phyloP scores from a whole-genome alignment of 2,888 invertebrate genomes.

The Pseudococcus longispinus region DNA sequence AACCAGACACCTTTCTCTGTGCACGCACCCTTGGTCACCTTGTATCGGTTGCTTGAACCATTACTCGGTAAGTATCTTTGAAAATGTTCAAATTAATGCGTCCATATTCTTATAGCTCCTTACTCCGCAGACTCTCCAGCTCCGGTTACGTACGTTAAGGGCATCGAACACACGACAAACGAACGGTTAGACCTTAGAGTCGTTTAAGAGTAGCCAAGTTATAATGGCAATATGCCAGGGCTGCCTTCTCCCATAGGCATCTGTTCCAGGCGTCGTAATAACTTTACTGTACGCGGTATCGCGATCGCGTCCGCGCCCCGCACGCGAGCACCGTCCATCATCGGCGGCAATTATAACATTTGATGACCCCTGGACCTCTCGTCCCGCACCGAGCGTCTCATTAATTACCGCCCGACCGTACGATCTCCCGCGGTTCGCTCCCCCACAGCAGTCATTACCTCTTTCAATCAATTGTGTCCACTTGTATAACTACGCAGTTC shows the following conservation, averaged over 20 bases:
- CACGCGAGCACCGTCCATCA: background rate
- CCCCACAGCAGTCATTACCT: conserved; percentile 49
- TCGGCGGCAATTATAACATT: conserved; percentile 50
- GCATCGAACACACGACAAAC: background rate
- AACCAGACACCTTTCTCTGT: background rate
- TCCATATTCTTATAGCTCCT: background rate
- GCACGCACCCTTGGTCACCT: background rate
- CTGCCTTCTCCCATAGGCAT: conserved; percentile 17
- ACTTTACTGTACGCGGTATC: background rate
- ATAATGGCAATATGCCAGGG: conserved; percentile 30
- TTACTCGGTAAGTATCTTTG: no score
- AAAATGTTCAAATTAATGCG: background rate
- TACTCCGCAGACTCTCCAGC: background rate
- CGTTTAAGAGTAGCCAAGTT: conserved; percentile 4
- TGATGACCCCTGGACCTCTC: conserved; percentile 48
- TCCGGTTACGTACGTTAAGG: background rate
- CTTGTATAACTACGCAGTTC: conserved; percentile 53
- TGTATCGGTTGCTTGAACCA: background rate
- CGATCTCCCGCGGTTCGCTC: conserved; percentile 41
- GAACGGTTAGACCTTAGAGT: background rate
- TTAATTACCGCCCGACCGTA: conserved; percentile 28
- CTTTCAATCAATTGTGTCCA: conserved; percentile 54
- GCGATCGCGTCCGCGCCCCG: background rate
- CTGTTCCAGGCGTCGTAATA: conserved; percentile 5
- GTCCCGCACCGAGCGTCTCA: background rate